phyloP scores from a whole-genome alignment of 1,140 invertebrate genomes.

The Ditylenchus dipsaci region DNA sequence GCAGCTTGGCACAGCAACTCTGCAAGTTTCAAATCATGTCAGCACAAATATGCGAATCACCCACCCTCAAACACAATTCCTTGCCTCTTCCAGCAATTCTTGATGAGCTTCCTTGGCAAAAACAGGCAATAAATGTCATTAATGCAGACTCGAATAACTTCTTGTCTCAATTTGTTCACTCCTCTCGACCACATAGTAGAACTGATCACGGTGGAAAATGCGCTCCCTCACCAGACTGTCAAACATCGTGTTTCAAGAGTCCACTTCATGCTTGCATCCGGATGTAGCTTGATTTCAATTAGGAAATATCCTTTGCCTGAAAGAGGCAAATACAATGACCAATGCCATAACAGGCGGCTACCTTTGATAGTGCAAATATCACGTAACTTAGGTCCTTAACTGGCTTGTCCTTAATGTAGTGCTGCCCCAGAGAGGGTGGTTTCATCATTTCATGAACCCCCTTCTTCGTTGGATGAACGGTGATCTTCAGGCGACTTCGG shows the following conservation, averaged over 20 bases:
- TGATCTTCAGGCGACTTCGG: slow-evolving; percentile 79
- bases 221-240: slow-evolving; percentile 1
- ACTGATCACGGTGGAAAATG: slow-evolving; percentile 17
- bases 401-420: slow-evolving; percentile 91
- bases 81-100: slow-evolving; percentile 77
- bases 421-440: slow-evolving; percentile 72
- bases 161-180: slow-evolving; percentile 85
- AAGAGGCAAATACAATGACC: neutral
- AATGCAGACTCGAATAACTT: slow-evolving; percentile 81
- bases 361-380: slow-evolving; percentile 71
- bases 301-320: slow-evolving; percentile 64
- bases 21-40: neutral
- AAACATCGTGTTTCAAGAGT: slow-evolving; percentile 2
- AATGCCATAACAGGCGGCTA: neutral
- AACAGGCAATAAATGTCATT: slow-evolving; percentile 81
- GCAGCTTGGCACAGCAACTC: neutral
- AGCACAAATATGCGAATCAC: neutral
- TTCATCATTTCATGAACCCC: slow-evolving; percentile 65
- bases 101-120: slow-evolving; percentile 79
- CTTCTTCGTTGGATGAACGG: slow-evolving; percentile 75
- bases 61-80: slow-evolving; percentile 60
- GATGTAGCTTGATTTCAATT: slow-evolving; percentile 35
- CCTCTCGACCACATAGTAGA: slow-evolving; percentile 71
- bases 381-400: slow-evolving; percentile 81
- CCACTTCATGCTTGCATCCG: slow-evolving; percentile 13